Evolutionary conservation across 2,797 vertebrate genomes (phyloP).

Genomic region (Sciurus vulgaris): DNA sequence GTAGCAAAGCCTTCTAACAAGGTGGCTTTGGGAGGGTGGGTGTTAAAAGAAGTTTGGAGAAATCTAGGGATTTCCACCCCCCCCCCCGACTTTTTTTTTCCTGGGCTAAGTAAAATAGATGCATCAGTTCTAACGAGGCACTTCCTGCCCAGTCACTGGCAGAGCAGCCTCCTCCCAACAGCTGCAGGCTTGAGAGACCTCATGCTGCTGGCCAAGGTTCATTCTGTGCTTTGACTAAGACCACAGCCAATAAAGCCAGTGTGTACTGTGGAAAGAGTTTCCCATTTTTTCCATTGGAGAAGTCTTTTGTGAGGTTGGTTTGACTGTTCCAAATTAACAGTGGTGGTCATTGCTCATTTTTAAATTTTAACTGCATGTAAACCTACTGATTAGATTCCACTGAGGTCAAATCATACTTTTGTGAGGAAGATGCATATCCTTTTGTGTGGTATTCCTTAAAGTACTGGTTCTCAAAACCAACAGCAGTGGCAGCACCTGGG

Average conservation of each 20-base stretch:
- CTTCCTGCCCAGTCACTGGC: slow-evolving; percentile 75
- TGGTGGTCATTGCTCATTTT: slow-evolving; percentile 70
- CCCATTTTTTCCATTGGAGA: slow-evolving; percentile 77
- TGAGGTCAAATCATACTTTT: slow-evolving; percentile 48
- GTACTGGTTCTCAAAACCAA: not conserved
- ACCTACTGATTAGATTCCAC: slow-evolving; percentile 63
- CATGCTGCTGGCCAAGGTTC: slow-evolving; percentile 77
- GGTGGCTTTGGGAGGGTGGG: slow-evolving; percentile 12
- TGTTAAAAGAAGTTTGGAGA: slow-evolving; percentile 68
- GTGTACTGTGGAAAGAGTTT: slow-evolving; percentile 72
- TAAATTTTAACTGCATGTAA: slow-evolving; percentile 59
- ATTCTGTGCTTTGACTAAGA: slow-evolving; percentile 75
- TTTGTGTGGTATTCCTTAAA: not conserved
- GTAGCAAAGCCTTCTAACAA: not conserved
- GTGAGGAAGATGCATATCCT: not conserved
- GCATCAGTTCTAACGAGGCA: slow-evolving; percentile 77
- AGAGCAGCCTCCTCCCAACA: slow-evolving; percentile 72
- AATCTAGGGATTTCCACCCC: slow-evolving; percentile 34
- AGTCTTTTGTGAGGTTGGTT: slow-evolving; percentile 78
- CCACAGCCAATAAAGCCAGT: slow-evolving; percentile 78
- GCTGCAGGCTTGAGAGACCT: slow-evolving; percentile 79
- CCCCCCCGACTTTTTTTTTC: not conserved
- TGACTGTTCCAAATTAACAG: slow-evolving; percentile 76
- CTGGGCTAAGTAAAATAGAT: slow-evolving; percentile 45
- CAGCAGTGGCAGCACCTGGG: not conserved